Evolutionary conservation across 2,113 vertebrate species (phyloP), one percentile per base, ranked within the genome.

Genomic region (Mesocricetus auratus): DNA sequence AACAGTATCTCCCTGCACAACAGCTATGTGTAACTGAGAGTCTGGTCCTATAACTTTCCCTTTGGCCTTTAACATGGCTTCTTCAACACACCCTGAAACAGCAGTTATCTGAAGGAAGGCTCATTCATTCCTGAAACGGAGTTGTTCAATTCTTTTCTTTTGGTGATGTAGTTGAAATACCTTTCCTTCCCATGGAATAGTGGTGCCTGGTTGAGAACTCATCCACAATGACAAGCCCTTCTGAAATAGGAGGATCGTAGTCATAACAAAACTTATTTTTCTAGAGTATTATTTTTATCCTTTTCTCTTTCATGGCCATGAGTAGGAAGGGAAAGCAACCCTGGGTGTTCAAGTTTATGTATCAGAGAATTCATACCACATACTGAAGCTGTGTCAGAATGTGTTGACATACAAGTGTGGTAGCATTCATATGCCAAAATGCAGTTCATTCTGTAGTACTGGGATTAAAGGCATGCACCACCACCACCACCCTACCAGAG

Each of bases 241-340:
- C 73, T 89, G 31, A 47, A 82, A 75, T 68, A 95, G 68, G 66
- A 74, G 45, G 19, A 90, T 9, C 85, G 60, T 33, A 95, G 95
- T 85, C 93, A 95, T 90, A 96, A 96, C 69, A 96, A 93, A 91
- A 60, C 64, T 29, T 66, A 56, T 83, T 86, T 47, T 36, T 56
- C 16, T 94, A 68, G 69, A 94, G 50, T 92, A 62, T 90, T 82
- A 81, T 85, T 89, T 64, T 88, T 33, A 15, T 77, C 22, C 39
- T 90, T 92, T 26, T 89, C 73, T 78, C 29, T 50, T 45, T 92
- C 47, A 91, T 68, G 68, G 47, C 12, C 36, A 16, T 91, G 19
- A 9, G 31, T 29, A 31, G 56, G 62, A 36, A 71, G 31, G 42
- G 24, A 75, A 91, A 90, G 82, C 0, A n/a, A 86, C 64, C 60